Conservation (phyloP, 2,888 invertebrate species). For the Phymatocera aterrima region DNA sequence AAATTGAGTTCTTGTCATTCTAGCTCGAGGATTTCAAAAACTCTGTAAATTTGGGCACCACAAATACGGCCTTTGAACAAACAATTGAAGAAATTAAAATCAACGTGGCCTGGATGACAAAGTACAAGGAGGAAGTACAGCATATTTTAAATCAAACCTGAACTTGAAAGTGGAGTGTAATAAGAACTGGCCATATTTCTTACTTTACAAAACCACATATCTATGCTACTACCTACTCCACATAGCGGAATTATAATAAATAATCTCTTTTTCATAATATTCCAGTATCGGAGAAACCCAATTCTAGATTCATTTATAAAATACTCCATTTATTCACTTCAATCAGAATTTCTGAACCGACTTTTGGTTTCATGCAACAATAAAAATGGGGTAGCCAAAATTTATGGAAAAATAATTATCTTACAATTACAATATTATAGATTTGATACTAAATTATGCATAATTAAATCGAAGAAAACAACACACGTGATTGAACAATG, state of each 20-base stretch:
- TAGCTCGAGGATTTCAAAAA: slow-evolving; percentile 74
- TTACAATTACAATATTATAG: no score
- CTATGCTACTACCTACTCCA: no score
- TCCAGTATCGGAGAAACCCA: not conserved
- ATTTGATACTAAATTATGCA: no score
- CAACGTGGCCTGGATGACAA: slow-evolving; percentile 79
- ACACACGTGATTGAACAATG: no score
- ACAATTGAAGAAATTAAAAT: slow-evolving; percentile 76
- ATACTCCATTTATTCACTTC: not conserved
- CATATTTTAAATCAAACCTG: slow-evolving; percentile 26
- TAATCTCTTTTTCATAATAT: not conserved
- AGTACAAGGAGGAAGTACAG: slow-evolving; percentile 54
- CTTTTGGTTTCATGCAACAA: slow-evolving; percentile 3
- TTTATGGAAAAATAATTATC: not conserved
- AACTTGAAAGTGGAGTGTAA: not conserved
- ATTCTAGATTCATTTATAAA: not conserved
- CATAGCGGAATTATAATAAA: not conserved
- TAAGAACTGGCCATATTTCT: no score
- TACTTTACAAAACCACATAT: no score
- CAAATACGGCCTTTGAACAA: slow-evolving; percentile 76
- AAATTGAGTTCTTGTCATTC: slow-evolving; percentile 48
- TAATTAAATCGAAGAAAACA: no score
- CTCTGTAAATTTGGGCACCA: slow-evolving; percentile 52
- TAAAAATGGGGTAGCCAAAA: not conserved
- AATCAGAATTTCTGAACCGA: not conserved